Evolutionary conservation across 1,140 invertebrate genomes (phyloP).

Genomic region (Meteorus sp.): DNA sequence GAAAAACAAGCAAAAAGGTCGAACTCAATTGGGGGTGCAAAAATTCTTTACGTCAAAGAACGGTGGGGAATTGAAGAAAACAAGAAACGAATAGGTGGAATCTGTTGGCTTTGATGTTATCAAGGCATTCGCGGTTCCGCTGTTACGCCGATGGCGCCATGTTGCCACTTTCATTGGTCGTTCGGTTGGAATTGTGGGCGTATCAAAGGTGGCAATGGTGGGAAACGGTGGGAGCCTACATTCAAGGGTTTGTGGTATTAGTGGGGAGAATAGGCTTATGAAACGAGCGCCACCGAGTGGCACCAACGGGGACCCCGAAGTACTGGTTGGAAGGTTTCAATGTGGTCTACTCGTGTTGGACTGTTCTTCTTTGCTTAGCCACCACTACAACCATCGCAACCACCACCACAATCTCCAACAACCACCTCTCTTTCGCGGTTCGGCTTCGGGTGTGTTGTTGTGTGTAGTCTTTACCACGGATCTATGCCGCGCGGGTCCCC

Average conservation of each 20-base stretch:
- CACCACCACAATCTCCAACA: conserved; percentile 4
- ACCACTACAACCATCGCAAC: too few relatives aligned
- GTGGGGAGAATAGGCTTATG: too few relatives aligned
- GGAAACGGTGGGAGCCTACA: background rate
- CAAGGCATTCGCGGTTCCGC: conserved; percentile 34
- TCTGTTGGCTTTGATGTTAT: conserved; percentile 45
- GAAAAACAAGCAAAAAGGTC: too few relatives aligned
- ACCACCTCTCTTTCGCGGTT: conserved; percentile 5
- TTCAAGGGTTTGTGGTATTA: too few relatives aligned
- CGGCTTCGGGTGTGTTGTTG: conserved; percentile 7
- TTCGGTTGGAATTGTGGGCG: conserved; percentile 32
- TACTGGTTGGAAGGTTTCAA: background rate
- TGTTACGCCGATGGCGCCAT: conserved; percentile 48
- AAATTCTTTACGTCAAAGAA: too few relatives aligned
- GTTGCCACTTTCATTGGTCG: conserved; percentile 47
- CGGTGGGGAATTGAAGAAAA: background rate
- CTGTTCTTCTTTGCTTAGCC: background rate
- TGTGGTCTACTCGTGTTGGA: background rate
- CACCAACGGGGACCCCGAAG: background rate
- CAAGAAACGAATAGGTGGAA: conserved; percentile 21
- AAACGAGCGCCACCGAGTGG: background rate
- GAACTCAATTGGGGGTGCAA: background rate
- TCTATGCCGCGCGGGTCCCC: conserved; percentile 40
- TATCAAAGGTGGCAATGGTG: conserved; percentile 3
- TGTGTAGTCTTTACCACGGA: conserved; percentile 29